A percentile compares a stretch with the other conserved stretches of the same genome.
Conservation (phyloP, 2,797 vertebrate genomes). For the Dryobates pubescens region DNA sequence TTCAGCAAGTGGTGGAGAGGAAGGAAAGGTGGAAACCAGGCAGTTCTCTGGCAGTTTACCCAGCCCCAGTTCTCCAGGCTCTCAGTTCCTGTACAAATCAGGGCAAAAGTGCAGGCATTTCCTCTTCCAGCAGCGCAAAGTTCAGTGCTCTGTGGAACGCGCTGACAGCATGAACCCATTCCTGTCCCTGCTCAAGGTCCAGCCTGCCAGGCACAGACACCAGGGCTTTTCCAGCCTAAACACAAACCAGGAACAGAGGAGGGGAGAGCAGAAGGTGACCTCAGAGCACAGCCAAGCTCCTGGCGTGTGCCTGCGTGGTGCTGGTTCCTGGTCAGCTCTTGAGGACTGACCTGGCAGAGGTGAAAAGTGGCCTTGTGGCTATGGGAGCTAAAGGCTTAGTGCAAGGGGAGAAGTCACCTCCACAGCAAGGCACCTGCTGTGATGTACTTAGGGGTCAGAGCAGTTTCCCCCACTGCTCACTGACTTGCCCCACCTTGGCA, state of each 20-base stretch:
- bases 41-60: background rate
- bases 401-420: rapidly evolving
- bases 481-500: background rate
- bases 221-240: background rate
- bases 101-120: background rate
- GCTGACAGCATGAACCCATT: background rate
- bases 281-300: rapidly evolving
- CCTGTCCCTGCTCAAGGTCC: background rate
- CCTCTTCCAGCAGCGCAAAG: background rate
- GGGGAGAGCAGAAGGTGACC: background rate
- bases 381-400: rapidly evolving
- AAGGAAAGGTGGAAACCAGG: background rate
- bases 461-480: background rate
- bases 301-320: rapidly evolving
- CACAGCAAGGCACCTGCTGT: background rate
- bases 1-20: rapidly evolving
- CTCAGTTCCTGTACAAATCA: background rate
- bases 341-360: rapidly evolving
- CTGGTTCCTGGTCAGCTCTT: background rate
- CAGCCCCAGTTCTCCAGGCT: background rate
- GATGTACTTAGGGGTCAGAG: background rate
- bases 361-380: background rate
- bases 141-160: background rate
- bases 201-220: background rate
- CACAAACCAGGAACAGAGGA: background rate